Evolutionary conservation across 2,888 invertebrate genomes (phyloP).

Genomic region (Erynnis tages): DNA sequence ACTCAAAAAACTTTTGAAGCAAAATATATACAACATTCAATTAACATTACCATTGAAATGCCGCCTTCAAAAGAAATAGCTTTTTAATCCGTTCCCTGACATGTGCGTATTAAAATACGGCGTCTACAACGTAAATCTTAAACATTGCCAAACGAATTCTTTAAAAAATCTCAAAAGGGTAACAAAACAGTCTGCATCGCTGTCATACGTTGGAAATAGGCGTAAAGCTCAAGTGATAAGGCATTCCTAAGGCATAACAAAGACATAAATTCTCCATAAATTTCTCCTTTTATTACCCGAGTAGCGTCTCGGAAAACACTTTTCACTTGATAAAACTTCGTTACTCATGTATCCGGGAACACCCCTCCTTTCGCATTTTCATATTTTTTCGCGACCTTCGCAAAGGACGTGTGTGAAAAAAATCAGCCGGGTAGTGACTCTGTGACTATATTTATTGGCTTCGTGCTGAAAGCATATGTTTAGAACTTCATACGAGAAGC

Average conservation of each 20-base stretch:
- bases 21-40: too few relatives aligned
- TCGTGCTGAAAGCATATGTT: too few relatives aligned
- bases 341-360: constrained; percentile 36
- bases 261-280: constrained; percentile 54
- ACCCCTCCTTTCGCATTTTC: constrained; percentile 15
- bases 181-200: constrained; percentile 3
- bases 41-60: too few relatives aligned
- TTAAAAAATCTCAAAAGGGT: neutral
- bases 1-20: too few relatives aligned
- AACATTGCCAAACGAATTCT: neutral
- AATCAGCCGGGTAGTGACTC: neutral
- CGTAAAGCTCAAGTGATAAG: constrained; percentile 35
- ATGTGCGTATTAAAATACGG: neutral
- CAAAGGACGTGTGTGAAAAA: neutral
- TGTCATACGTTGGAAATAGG: constrained; percentile 22
- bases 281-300: constrained; percentile 48
- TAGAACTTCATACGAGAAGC: too few relatives aligned
- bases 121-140: neutral
- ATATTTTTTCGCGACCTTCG: constrained; percentile 26
- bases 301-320: constrained; percentile 48
- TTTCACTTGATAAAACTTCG: constrained; percentile 58
- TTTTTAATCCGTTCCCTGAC: too few relatives aligned
- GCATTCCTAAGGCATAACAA: constrained; percentile 47
- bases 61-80: too few relatives aligned
- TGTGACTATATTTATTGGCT: too few relatives aligned